phyloP scores from a whole-genome alignment of 2,113 vertebrate genomes.

The Indicator indicator region DNA sequence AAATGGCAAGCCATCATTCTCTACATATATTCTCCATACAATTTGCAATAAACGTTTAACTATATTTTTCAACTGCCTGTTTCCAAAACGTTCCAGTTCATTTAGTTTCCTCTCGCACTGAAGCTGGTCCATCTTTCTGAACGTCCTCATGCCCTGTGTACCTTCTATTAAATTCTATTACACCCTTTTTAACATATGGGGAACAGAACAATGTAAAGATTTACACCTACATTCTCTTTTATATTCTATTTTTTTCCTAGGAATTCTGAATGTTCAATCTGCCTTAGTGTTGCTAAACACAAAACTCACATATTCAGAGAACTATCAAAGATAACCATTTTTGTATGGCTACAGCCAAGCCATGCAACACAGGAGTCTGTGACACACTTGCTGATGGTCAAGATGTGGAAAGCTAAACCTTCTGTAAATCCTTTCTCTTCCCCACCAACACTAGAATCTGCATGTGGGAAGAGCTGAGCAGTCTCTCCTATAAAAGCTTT shows the following conservation, averaged over 20 bases:
- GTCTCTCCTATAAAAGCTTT: neutral
- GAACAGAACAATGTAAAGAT: neutral
- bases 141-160: neutral
- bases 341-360: neutral
- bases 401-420: neutral
- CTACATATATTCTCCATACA: neutral
- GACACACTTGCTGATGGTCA: neutral
- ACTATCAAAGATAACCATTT: neutral
- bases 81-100: neutral
- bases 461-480: neutral
- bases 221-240: neutral
- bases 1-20: neutral
- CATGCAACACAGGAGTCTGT: neutral
- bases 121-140: neutral
- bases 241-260: neutral
- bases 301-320: neutral
- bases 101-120: neutral
- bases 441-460: neutral
- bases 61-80: neutral
- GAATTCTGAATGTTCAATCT: neutral
- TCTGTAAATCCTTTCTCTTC: neutral
- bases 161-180: neutral
- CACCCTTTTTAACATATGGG: neutral
- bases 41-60: neutral
- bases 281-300: neutral